Evolutionary conservation across 1,140 invertebrate species (phyloP), one percentile per base, ranked within the genome.

Genomic region (Branchinecta lindahli): DNA sequence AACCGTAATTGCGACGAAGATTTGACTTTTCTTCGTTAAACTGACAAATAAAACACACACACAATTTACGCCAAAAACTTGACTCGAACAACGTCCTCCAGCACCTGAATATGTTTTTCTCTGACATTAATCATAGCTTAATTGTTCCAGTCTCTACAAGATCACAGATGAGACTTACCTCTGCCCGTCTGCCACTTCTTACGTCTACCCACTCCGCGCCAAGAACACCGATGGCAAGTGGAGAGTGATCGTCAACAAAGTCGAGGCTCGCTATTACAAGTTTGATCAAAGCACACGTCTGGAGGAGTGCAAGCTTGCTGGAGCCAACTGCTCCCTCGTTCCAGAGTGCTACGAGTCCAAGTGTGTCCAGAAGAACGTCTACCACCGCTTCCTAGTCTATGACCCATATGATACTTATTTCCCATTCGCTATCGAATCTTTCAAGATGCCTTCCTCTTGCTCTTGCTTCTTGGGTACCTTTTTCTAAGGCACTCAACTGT

Each of bases 181-280:
- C 44, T 76, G 75, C 46, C 68, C 72, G 10, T 70, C 69, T 46
- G 69, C 46, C 15, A 74, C 73, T 66, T 45, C 65, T 33, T 77
- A 77, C 69, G 73, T 75, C 44, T 72, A 69, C 45, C 76, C 76
- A 33, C 71, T 77, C 21, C 69, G 76, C 20, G 76, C 76, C 66
- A 70, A 70, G 12, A 75, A 77, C 66, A 70, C 72, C 0, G 73
- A 76, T 10, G 76, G 76, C 5, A 73, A 74, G 71, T 77, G 76
- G 76, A 72, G 73, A 45, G 71, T 77, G 69, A 73, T 77, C n/a
- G 73, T 77, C 66, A 77, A 75, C 72, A 69, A 75, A 67, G 73
- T 77, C 3, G 71, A 77, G 9, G 74, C 72, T n/a, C 70, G 75
- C 61, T 74, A 75, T 46, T 68, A 75, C 47, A 74, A 75, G 9